Percentiles rank a stretch among this genome's conserved stretches.
phyloP scores from a whole-genome alignment of 2,797 vertebrate genomes.

The Esox masquinongy region DNA sequence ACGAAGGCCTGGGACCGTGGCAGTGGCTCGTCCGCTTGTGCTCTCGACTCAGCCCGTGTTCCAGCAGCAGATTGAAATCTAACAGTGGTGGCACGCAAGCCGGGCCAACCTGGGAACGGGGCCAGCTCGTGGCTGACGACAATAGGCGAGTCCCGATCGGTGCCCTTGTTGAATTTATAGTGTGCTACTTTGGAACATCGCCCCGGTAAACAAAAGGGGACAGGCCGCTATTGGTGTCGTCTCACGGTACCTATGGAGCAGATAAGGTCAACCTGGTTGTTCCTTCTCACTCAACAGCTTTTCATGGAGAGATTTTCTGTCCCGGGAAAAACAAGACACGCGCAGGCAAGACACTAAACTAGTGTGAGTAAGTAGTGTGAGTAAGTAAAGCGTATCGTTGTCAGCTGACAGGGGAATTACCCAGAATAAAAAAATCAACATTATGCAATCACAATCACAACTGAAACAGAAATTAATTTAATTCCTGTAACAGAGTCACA shows the following conservation, averaged over 20 bases:
- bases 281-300: conserved; percentile 49
- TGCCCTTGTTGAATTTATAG: background rate
- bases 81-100: conserved; percentile 73
- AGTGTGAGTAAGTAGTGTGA: background rate
- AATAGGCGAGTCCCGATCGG: conserved; percentile 16
- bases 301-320: conserved; percentile 1
- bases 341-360: background rate
- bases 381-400: background rate
- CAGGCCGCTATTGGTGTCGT: background rate
- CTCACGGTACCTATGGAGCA: conserved; percentile 20
- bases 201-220: background rate
- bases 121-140: conserved; percentile 59
- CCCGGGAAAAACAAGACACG: conserved; percentile 34
- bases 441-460: background rate
- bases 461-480: background rate
- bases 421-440: background rate
- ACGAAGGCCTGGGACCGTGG: too few species aligned
- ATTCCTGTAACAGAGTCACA: background rate
- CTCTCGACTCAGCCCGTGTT: conserved; percentile 51
- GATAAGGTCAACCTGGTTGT: conserved; percentile 47
- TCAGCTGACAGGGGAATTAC: background rate
- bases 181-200: background rate
- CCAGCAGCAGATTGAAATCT: conserved; percentile 70
- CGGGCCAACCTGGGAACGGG: conserved; percentile 54
- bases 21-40: background rate